A percentile compares a stretch with the other conserved stretches of the same genome.
These are phyloP conservation scores for Karalla daura DNA, from an alignment of 2,797 vertebrate species.

Conservation along the genomic window DNA sequence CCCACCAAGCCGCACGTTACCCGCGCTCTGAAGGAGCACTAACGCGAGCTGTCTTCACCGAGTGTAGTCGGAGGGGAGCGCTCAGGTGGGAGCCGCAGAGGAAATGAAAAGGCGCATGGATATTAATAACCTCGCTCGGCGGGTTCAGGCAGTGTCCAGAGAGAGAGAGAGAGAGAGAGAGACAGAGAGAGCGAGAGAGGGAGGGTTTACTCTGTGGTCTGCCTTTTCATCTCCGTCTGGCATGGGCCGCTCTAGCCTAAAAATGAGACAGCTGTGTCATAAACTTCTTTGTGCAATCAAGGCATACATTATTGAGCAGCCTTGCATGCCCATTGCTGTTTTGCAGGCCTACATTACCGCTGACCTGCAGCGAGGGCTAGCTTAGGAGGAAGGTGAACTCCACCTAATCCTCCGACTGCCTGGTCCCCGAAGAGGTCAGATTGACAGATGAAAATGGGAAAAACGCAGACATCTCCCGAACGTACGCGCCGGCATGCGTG, in stretches of 20 bases:
- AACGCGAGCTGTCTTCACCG: constrained; percentile 39
- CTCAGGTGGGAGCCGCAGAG: constrained; percentile 34
- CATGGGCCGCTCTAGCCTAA: constrained; percentile 36
- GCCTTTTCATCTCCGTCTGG: constrained; percentile 41
- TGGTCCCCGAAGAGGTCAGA: neutral
- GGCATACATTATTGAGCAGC: neutral
- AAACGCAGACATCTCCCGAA: neutral
- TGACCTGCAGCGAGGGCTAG: neutral
- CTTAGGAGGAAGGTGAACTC: neutral
- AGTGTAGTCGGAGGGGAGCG: constrained; percentile 37
- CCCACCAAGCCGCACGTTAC: constrained; percentile 64
- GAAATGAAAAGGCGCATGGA: constrained; percentile 33
- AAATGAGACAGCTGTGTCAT: constrained; percentile 39
- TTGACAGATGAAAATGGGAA: neutral
- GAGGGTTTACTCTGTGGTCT: constrained; percentile 7
- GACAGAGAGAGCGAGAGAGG: neutral
- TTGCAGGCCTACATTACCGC: neutral
- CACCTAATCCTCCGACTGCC: neutral
- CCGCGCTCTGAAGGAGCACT: constrained; percentile 52
- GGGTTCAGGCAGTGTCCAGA: constrained; percentile 22
- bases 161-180: neutral
- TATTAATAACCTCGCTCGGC: constrained; percentile 47
- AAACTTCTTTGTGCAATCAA: no score
- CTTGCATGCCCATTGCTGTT: neutral
- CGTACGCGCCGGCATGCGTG: neutral